A percentile compares a stretch with the other conserved stretches of the same genome.
These are phyloP conservation scores for Hexactinellida sp. DNA, from an alignment of 37 sponge, comb jelly and placozoan species.

Conservation along the genomic window DNA sequence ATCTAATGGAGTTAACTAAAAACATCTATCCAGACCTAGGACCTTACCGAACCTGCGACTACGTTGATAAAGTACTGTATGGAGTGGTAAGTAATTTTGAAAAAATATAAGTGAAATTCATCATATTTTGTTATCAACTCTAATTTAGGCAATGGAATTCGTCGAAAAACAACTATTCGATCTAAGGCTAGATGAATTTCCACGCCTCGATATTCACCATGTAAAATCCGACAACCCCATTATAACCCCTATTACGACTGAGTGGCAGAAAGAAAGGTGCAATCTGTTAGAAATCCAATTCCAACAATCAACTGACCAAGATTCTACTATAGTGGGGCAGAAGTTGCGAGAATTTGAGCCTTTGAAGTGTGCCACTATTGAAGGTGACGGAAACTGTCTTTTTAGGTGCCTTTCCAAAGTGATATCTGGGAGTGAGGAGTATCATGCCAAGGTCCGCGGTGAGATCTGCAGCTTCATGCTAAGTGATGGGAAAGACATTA, in stretches of 20 bases:
- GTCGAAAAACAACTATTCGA: background rate
- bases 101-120: background rate
- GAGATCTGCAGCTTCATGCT: background rate
- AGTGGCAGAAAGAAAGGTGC: slow-evolving; percentile 15
- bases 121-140: background rate
- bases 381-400: background rate
- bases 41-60: background rate
- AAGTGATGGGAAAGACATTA: background rate
- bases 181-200: background rate
- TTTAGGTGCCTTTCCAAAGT: background rate
- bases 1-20: background rate
- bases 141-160: slow-evolving; percentile 1
- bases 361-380: background rate
- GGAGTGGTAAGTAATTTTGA: background rate
- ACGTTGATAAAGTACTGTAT: background rate
- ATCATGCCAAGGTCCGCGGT: background rate
- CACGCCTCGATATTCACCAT: slow-evolving; percentile 4
- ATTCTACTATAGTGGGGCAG: background rate
- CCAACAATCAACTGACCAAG: slow-evolving; percentile 9
- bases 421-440: background rate
- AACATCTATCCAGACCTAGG: background rate
- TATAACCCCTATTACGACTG: background rate
- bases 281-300: slow-evolving; percentile 11
- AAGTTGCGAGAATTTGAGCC: background rate
- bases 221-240: background rate